phyloP scores from a whole-genome alignment of 2,797 vertebrate species.

The Gymnodraco acuticeps region DNA sequence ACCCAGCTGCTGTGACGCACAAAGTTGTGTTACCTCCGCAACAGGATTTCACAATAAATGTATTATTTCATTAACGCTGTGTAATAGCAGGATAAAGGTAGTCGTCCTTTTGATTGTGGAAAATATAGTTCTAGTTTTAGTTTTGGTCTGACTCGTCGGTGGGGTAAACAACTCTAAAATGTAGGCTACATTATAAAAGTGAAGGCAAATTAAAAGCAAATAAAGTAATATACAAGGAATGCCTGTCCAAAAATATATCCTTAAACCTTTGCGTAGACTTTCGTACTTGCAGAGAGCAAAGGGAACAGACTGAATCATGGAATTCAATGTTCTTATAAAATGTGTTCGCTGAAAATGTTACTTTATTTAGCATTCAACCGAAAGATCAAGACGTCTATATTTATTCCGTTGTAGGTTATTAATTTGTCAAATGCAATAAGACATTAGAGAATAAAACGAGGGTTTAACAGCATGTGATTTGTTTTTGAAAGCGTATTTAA shows the following conservation, averaged over 20 bases:
- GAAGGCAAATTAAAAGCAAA: background rate
- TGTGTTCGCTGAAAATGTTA: background rate
- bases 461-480: background rate
- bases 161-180: background rate
- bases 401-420: conserved; percentile 9
- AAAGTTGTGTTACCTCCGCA: conserved; percentile 3
- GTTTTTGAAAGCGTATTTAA: conserved; percentile 2
- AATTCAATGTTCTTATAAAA: conserved; percentile 1
- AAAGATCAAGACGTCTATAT: conserved; percentile 16
- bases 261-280: conserved; percentile 20
- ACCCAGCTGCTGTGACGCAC: conserved; percentile 6
- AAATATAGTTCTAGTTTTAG: conserved; percentile 1
- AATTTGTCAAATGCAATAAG: conserved; percentile 14
- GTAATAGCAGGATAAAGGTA: background rate
- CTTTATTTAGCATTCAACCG: conserved; percentile 2
- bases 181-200: background rate
- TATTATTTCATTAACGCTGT: background rate
- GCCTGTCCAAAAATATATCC: conserved; percentile 16
- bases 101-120: background rate
- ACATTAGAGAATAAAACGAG: conserved; percentile 5
- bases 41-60: background rate
- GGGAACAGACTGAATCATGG: background rate
- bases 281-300: conserved; percentile 6
- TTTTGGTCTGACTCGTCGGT: conserved; percentile 13
- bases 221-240: conserved; percentile 8